Evolutionary conservation across 2,888 invertebrate genomes (phyloP), one percentile per base, ranked within the genome.

Genomic region (Empis livida): DNA sequence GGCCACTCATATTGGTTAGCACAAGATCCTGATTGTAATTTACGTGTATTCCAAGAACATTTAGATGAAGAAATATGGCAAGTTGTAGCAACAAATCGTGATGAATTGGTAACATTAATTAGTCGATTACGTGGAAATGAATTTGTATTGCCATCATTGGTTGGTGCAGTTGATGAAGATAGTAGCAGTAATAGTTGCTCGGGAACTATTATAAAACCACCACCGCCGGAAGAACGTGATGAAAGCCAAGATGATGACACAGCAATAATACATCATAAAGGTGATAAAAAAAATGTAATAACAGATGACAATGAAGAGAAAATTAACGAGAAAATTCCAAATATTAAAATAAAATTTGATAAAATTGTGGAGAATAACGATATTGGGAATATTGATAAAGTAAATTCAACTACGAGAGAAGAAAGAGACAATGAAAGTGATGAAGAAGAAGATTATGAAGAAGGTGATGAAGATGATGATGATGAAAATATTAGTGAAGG

Each of bases 31-130:
- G 84, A 87, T 50, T 84, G 89, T 58, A 92, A 93, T 68, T 74
- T 97, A 52, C 78, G 92, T 53, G 80, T 99, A 42, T 99, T 94
- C 68, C 83, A 87, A 61, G 97, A 97, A 70, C 94, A 97, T 63
- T 79, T 87, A 55, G 96, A 97, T 68, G 96, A 97, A 64, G 93
- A 96, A 65, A 88, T 88, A 13, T 95, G 94, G 94, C 82, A 86
- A 62, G 76, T 94, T 42, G 85, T 95, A 52, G 94, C 93, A 52
- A 85, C 92, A 66, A 80, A 80, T 71, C 72, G 90, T 53, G 85
- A 85, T 55, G 88, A 88, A 56, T 72, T 96, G 56, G 80, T 84
- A 10, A 77, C 78, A 61, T 74, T 95, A 32, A 90, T 94, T 63
- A 73, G 75, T 40, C 78, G 82, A 53, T 70, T 92, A 45, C 81